Evolutionary conservation across 1,140 invertebrate species (phyloP).

Genomic region (Agraylea sexmaculata): DNA sequence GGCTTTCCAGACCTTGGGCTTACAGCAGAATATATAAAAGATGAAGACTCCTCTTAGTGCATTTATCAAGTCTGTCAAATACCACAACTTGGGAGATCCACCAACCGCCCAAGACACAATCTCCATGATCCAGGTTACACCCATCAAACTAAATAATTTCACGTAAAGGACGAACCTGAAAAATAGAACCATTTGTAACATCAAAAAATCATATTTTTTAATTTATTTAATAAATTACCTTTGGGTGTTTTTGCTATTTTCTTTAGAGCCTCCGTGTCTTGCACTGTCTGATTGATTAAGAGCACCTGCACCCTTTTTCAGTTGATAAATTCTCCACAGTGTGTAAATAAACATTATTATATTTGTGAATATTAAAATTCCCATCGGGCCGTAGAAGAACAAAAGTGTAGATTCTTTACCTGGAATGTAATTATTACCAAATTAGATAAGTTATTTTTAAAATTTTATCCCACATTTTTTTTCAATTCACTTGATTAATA

Average conservation of each 20-base stretch:
- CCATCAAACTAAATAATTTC: slow-evolving; percentile 19
- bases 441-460: too few species aligned
- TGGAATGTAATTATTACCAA: too few species aligned
- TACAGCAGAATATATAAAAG: slow-evolving; percentile 20
- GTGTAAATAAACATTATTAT: slow-evolving; percentile 17
- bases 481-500: too few species aligned
- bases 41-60: slow-evolving; percentile 18
- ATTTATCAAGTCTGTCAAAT: slow-evolving; percentile 18
- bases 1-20: slow-evolving; percentile 13
- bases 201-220: too few species aligned
- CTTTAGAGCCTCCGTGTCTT: slow-evolving; percentile 10
- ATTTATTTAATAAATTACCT: too few species aligned
- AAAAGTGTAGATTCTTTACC: slow-evolving; percentile 11
- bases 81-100: slow-evolving; percentile 16
- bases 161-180: slow-evolving; percentile 17
- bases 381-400: slow-evolving; percentile 20
- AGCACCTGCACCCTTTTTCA: slow-evolving; percentile 14
- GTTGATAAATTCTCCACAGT: slow-evolving; percentile 12
- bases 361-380: slow-evolving; percentile 13
- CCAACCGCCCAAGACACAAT: slow-evolving; percentile 17
- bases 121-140: slow-evolving; percentile 19
- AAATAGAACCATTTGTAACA: too few species aligned
- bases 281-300: slow-evolving; percentile 17
- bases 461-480: too few species aligned
- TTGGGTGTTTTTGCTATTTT: slow-evolving; percentile 2